Evolutionary conservation across 1,140 invertebrate species (phyloP).

Genomic region (Apolygus lucorum): DNA sequence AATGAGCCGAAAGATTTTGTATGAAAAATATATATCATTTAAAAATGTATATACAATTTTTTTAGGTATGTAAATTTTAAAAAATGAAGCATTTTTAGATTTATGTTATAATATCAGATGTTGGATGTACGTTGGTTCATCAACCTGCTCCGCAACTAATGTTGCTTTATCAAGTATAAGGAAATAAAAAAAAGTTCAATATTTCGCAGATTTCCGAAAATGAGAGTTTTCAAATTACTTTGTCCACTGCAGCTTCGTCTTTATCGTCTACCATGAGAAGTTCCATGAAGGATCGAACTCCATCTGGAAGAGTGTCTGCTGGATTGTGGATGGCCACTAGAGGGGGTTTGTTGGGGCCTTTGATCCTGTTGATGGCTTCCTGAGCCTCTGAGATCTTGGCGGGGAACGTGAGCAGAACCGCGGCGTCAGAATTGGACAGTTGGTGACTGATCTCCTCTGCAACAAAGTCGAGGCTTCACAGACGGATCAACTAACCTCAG

Average conservation of each 20-base stretch:
- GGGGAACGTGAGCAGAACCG: constrained; percentile 56
- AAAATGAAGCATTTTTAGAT: too few relatives aligned
- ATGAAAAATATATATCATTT: too few relatives aligned
- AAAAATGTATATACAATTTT: too few relatives aligned
- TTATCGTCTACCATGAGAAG: constrained; percentile 19
- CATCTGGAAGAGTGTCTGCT: background rate
- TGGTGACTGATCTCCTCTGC: constrained; percentile 69
- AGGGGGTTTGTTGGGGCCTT: constrained; percentile 37
- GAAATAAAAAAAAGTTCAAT: too few relatives aligned
- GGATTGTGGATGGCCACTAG: constrained; percentile 20
- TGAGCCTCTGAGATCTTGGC: constrained; percentile 40
- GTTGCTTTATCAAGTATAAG: too few relatives aligned
- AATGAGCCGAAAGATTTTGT: too few relatives aligned
- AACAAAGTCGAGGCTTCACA: constrained; percentile 23
- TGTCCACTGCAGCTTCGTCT: constrained; percentile 15
- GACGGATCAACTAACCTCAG: background rate
- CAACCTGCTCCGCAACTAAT: too few relatives aligned
- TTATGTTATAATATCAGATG: too few relatives aligned
- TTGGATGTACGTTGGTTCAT: too few relatives aligned
- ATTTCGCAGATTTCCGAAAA: too few relatives aligned
- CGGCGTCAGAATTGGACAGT: constrained; percentile 52
- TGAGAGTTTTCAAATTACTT: too few relatives aligned
- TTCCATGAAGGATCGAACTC: constrained; percentile 25
- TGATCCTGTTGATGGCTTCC: constrained; percentile 41
- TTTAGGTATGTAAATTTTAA: too few relatives aligned